Evolutionary conservation across 2,113 vertebrate species (phyloP), one percentile per base, ranked within the genome.

Genomic region (Zosterops borbonicus): DNA sequence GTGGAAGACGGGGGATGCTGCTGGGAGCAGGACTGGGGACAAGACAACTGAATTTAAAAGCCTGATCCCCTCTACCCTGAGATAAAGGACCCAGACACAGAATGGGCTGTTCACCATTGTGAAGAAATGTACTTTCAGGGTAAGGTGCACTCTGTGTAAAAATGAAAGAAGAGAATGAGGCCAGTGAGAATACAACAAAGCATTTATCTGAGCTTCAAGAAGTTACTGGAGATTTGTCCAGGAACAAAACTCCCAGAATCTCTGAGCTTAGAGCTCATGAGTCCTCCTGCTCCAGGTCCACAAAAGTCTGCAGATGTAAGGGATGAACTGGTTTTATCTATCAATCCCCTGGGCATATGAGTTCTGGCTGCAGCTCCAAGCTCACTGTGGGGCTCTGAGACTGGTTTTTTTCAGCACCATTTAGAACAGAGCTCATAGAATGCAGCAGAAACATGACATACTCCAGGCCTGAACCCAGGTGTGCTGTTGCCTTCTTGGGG

Each of bases 391-490:
- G 78, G 58, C 58, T 85, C 42, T 4, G 1, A 41, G 68, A 42
- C 46, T 73, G 35, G 19, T 50, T 65, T 83, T 73, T 49, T 42
- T 35, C 14, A 50, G 15, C 37, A n/a, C n/a, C 18, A 9, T 14
- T 62, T 55, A 58, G 13, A 69, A 16, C 9, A n/a, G 78, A 33
- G 46, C 11, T 63, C 14, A 15, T 41, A 62, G 41, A 75, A 84
- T 47, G 81, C 49, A 71, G 16, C 27, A 49, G 50, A 44, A 62
- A 58, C 2, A 6, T 20, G 27, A 81, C 46, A 10, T 55, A 21
- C 20, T 63, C 52, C 49, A 82, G 52, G 18, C 8, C 29, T 0
- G 0, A 75, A 67, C 22, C 37, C n/a, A 21, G 2, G 5, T 53
- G 52, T 65, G 33, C 11, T 2, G 11, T 41, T 9, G 4, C 58